phyloP scores from a whole-genome alignment of 2,888 invertebrate genomes.

The Siphlonurus alternatus region DNA sequence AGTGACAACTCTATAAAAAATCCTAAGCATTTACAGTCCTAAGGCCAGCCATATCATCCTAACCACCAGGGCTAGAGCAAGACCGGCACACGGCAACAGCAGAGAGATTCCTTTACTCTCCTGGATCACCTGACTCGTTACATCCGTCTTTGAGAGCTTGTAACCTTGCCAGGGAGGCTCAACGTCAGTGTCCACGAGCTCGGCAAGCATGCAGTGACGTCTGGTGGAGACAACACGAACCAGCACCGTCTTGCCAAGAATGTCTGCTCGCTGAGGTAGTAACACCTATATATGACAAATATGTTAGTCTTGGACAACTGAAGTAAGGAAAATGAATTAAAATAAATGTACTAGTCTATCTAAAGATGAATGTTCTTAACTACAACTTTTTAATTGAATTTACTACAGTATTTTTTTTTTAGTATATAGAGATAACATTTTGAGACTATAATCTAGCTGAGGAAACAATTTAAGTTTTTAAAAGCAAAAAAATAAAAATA shows the following conservation, averaged over 20 bases:
- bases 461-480: no score
- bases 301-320: background rate
- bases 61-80: background rate
- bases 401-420: no score
- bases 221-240: conserved; percentile 52
- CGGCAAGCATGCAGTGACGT: conserved; percentile 64
- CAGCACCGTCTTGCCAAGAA: conserved; percentile 66
- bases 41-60: background rate
- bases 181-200: conserved; percentile 29
- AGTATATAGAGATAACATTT: no score
- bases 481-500: no score
- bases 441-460: no score
- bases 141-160: background rate
- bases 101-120: background rate
- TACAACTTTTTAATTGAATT: no score
- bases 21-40: no score
- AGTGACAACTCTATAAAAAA: no score
- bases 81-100: background rate
- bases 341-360: no score
- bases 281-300: conserved; percentile 38
- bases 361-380: no score
- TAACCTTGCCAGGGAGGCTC: background rate
- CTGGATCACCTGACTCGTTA: no score
- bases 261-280: conserved; percentile 56
- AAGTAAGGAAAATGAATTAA: conserved; percentile 11